Evolutionary conservation across 2,797 vertebrate genomes (phyloP), one percentile per base, ranked within the genome.

Genomic region (Cynodonichthys magdalenae): DNA sequence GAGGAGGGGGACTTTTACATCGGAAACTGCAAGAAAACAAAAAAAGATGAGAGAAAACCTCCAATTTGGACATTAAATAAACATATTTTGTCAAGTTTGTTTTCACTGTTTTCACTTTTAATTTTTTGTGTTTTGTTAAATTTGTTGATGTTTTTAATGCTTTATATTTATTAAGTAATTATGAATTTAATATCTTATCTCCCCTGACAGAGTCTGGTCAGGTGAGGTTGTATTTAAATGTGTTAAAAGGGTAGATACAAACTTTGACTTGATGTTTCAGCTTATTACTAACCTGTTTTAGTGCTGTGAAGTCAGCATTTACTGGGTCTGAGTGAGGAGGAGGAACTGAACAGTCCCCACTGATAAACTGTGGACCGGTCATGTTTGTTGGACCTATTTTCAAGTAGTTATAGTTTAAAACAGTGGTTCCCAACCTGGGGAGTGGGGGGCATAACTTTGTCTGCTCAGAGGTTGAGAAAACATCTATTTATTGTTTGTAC

Each of bases 1-100:
- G 3, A 97, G 91, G 69, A 98, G 91, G 0, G 95, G 92, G 45
- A 96, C 90, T 82, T 99, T 99, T 41, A 95, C 92, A 10, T 99
- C 97, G 1, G 88, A 88, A 76, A 94, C 97, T 99, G 83, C 0
- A 0, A 24, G 5, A 18, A 31, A 24, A 24, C 24, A 24, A 3
- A 3, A 24, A 24, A 24, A 24, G 24, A 24, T 3, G 24, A 24
- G 24, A 24, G 24, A 39, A 39, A 39, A 12, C 14, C 36, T 39
- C 1, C 11, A 12, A 11, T 36, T 36, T 36, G 3, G 10, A 36
- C 11, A 39, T 31, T 31, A 39, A 39, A 4, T 12, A 14, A 39
- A 39, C 36, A 14, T 14, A 11, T 11, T 8, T 34, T 12, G 11
- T 14, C 36, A 39, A n/a, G n/a, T 39, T 12, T 12, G 2, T 3